Evolutionary conservation across 2,797 vertebrate genomes (phyloP).

Genomic region (Alectoris magna): DNA sequence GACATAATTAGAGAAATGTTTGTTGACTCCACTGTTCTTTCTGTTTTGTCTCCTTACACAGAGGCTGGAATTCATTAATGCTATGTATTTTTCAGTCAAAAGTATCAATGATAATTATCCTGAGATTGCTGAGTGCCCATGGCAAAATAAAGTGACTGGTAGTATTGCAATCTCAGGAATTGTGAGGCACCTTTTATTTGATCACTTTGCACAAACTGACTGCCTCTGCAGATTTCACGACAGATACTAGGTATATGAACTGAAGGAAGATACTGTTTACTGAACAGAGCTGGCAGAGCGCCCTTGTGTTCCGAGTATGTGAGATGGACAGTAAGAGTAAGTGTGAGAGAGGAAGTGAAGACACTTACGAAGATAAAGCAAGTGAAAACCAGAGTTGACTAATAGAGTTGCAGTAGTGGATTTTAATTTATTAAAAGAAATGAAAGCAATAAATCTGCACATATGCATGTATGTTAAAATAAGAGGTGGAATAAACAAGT

Average conservation of each 20-base stretch:
- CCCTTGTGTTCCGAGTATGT: fast-evolving
- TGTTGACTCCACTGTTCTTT: neutral
- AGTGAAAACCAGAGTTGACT: neutral
- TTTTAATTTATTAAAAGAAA: neutral
- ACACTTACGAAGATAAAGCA: too few species aligned
- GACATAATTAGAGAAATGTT: neutral
- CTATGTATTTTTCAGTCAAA: neutral
- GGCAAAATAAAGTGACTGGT: neutral
- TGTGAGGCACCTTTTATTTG: fast-evolving
- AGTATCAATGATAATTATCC: neutral
- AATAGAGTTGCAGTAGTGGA: neutral
- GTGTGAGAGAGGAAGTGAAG: neutral
- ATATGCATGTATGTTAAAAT: neutral
- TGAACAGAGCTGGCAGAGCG: neutral
- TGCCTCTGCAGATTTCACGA: neutral
- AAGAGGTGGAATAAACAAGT: neutral
- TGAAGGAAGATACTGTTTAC: neutral
- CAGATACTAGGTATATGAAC: neutral
- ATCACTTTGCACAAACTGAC: neutral
- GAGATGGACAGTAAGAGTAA: neutral
- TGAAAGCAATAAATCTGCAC: neutral
- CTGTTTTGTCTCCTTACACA: neutral
- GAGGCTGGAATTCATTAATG: neutral
- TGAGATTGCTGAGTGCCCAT: neutral
- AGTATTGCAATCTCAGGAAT: neutral